phyloP scores from a whole-genome alignment of 2,888 invertebrate genomes.

The Pocota personata region DNA sequence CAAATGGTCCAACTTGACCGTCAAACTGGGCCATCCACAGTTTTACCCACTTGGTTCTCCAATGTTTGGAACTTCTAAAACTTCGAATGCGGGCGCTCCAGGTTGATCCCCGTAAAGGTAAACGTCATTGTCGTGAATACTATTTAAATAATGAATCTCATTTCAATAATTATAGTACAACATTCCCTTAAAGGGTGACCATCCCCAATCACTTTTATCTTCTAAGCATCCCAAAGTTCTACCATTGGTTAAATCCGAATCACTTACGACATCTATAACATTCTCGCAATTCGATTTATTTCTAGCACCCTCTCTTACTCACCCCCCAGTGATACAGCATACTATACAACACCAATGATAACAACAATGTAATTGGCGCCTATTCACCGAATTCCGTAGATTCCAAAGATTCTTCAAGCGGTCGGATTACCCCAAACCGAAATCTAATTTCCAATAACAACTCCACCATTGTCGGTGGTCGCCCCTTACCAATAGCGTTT shows the following conservation, averaged over 20 bases:
- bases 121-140: too few relatives aligned
- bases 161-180: too few relatives aligned
- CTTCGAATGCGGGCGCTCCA: too few relatives aligned
- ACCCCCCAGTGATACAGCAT: not conserved
- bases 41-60: too few relatives aligned
- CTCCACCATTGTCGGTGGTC: not conserved
- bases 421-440: slow-evolving; percentile 27
- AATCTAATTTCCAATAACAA: slow-evolving; percentile 46
- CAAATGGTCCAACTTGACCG: too few relatives aligned
- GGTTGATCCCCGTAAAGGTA: too few relatives aligned
- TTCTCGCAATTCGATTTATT: slow-evolving; percentile 31
- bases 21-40: too few relatives aligned
- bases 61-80: too few relatives aligned
- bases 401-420: slow-evolving; percentile 38
- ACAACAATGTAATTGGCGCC: slow-evolving; percentile 60
- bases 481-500: not conserved
- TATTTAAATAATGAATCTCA: too few relatives aligned
- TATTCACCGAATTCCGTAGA: slow-evolving; percentile 30
- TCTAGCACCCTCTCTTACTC: not conserved
- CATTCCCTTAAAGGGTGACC: not conserved
- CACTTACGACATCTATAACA: slow-evolving; percentile 4
- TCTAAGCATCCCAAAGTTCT: not conserved
- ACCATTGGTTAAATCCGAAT: not conserved
- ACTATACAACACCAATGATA: slow-evolving; percentile 8
- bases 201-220: not conserved